Evolutionary conservation across 1,140 invertebrate genomes (phyloP), one percentile per base, ranked within the genome.

Genomic region (Brachionus calyciflorus): DNA sequence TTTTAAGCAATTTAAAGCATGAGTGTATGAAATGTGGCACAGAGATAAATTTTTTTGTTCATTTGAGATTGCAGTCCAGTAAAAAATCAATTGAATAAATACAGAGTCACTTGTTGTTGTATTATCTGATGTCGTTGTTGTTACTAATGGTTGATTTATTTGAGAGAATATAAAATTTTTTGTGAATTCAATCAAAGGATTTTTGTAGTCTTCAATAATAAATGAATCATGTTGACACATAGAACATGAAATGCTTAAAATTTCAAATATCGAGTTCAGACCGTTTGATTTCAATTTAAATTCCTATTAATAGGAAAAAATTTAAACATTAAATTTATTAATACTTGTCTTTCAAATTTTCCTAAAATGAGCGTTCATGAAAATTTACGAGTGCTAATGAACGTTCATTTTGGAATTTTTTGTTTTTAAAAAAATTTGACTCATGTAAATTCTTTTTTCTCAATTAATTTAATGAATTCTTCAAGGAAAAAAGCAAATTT

Each of bases 171-270:
- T 24, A 49, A 51, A 55, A 37, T 26, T 49, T 51, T 55, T 49
- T 1, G 69, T 4, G 14, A 40, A 55, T 55, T 73, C 69, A 33
- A 73, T 33, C 28, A 73, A 33, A 21, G 69, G 69, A 73, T 73
- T 73, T 51, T 73, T 73, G 24, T 73, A 73, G 14, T 73, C 69
- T 51, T 73, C 69, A 24, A 73, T 30, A 9, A 55, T 19, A 21
- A 73, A 17, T 21, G 51, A 33, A 41, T 73, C 69, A 55, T 55
- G 17, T 40, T 30, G 46, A 21, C 46, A 33, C 69, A 73, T 73
- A 10, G 51, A n/a, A 41, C 69, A 49, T 12, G 28, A 24, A 51
- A 51, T 24, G 28, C 69, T 73, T 21, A 73, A 73, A 12, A 73
- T 73, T 30, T 73, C 69, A 14, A 73, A 33, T 73, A 73, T 73